Percentiles rank a stretch among this genome's conserved stretches.
Conservation (phyloP, 2,113 vertebrate genomes). For the Mixornis gularis region DNA sequence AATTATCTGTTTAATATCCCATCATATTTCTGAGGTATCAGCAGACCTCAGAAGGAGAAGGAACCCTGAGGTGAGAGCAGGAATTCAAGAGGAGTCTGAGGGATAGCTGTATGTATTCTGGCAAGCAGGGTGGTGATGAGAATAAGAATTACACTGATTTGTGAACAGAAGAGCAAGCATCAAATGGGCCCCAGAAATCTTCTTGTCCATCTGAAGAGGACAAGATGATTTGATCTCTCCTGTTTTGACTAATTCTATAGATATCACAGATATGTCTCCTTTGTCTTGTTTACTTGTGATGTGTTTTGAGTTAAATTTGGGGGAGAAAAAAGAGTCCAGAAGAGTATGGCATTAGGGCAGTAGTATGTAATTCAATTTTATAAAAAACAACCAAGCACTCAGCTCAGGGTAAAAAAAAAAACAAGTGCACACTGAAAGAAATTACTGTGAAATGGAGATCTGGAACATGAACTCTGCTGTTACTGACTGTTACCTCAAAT, state of each 20-base stretch:
- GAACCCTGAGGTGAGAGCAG: not conserved
- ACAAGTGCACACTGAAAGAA: not conserved
- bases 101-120: not conserved
- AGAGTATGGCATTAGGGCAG: not conserved
- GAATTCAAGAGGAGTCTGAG: not conserved
- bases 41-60: not conserved
- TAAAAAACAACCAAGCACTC: not conserved
- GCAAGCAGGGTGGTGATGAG: not conserved
- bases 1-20: not conserved
- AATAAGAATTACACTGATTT: not conserved
- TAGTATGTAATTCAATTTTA: not conserved
- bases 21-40: not conserved
- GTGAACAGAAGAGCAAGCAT: not conserved
- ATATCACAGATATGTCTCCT: not conserved
- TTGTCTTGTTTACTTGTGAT: not conserved
- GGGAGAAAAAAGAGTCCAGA: not conserved
- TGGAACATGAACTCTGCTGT: not conserved
- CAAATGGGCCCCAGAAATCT: not conserved
- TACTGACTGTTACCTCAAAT: not conserved
- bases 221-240: not conserved
- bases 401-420: not conserved
- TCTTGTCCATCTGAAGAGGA: not conserved
- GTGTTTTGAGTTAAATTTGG: not conserved
- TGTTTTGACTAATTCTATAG: not conserved
- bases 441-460: not conserved